These are phyloP conservation scores for Drosophila malerkotliana DNA, from an alignment of 1,140 invertebrate genomes.

Conservation along the genomic window DNA sequence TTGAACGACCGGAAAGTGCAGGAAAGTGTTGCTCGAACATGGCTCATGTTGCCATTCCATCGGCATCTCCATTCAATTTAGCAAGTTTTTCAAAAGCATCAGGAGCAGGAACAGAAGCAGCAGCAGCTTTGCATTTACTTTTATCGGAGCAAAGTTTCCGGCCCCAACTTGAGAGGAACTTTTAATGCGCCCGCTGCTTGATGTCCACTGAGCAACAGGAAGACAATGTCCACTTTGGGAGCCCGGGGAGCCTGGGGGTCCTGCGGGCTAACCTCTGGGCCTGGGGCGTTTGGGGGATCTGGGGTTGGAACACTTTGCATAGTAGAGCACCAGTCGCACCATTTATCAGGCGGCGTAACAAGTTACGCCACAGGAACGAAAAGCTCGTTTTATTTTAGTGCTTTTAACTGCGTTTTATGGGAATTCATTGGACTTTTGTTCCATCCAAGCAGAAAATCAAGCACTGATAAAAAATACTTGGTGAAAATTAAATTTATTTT, in stretches of 20 bases:
- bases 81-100: constrained; percentile 58
- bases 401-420: constrained; percentile 58
- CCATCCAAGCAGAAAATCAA: constrained; percentile 23
- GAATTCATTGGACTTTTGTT: constrained; percentile 38
- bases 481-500: not conserved
- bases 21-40: constrained; percentile 30
- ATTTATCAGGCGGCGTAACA: constrained; percentile 75
- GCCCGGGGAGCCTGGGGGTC: not conserved
- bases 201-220: constrained; percentile 53
- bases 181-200: constrained; percentile 52
- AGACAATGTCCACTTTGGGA: constrained; percentile 14
- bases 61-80: constrained; percentile 40
- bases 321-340: constrained; percentile 36
- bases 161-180: constrained; percentile 54
- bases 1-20: constrained; percentile 19
- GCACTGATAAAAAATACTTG: constrained; percentile 19
- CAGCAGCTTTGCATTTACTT: constrained; percentile 69
- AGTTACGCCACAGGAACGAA: constrained; percentile 63
- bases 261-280: not conserved
- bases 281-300: not conserved
- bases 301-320: constrained; percentile 27
- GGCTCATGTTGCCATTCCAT: constrained; percentile 21
- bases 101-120: not conserved
- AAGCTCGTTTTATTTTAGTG: constrained; percentile 58
- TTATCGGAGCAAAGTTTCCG: constrained; percentile 54